Percentiles rank a stretch among this genome's conserved stretches.
Evolutionary conservation across 2,888 invertebrate genomes (phyloP).

Genomic region (Aricia artaxerxes): DNA sequence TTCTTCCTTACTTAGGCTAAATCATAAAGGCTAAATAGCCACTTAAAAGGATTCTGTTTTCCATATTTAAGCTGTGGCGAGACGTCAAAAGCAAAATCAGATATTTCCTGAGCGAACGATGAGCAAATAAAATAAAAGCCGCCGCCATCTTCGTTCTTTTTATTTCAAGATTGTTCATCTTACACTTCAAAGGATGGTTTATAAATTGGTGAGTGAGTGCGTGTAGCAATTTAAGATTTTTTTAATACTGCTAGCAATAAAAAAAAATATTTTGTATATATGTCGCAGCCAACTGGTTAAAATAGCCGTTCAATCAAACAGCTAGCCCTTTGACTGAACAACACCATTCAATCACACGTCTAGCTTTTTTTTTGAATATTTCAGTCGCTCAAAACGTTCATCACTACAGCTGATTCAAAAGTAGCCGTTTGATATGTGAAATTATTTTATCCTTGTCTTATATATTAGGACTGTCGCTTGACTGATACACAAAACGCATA

Average conservation of each 20-base stretch:
- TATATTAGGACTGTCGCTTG: too few species aligned
- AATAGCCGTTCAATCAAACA: too few species aligned
- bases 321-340: too few species aligned
- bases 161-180: neutral
- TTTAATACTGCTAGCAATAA: neutral
- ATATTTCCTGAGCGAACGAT: neutral
- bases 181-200: neutral
- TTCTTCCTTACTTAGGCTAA: neutral
- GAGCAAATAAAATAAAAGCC: neutral
- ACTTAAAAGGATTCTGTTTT: neutral
- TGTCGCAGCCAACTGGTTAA: too few species aligned
- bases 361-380: too few species aligned
- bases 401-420: too few species aligned
- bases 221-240: neutral
- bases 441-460: too few species aligned
- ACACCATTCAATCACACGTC: too few species aligned
- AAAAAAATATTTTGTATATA: too few species aligned
- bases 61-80: neutral
- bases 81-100: conserved; percentile 12
- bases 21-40: neutral
- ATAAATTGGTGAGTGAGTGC: neutral
- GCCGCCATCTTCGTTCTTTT: neutral
- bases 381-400: too few species aligned
- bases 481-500: too few species aligned
- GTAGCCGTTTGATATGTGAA: too few species aligned